These are phyloP conservation scores for Raphicerus campestris DNA, from an alignment of 2,113 vertebrate genomes.

Conservation along the genomic window DNA sequence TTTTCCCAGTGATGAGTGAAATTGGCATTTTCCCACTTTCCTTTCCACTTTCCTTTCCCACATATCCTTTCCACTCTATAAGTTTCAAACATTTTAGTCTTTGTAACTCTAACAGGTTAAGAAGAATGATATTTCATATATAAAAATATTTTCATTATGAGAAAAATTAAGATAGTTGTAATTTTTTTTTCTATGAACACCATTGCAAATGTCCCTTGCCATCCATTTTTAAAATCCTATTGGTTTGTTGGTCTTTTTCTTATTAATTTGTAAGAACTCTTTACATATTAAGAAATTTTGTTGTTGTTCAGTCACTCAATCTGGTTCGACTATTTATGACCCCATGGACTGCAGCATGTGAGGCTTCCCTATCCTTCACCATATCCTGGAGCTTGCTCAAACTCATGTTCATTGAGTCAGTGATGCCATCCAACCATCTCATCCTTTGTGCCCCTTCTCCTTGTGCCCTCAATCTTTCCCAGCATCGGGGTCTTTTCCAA, in stretches of 20 bases:
- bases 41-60: too few species aligned
- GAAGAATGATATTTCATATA: background rate
- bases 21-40: background rate
- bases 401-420: background rate
- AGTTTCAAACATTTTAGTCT: background rate
- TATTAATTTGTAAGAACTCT: conserved; percentile 10
- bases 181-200: background rate
- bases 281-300: background rate
- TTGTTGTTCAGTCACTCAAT: background rate
- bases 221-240: background rate
- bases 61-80: background rate
- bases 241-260: background rate
- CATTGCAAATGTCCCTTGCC: background rate
- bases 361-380: background rate
- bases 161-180: background rate
- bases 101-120: background rate
- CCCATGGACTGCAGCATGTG: rapidly evolving
- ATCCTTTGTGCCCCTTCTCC: background rate
- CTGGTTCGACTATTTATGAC: background rate
- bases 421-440: background rate
- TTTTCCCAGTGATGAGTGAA: background rate
- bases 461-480: background rate
- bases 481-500: background rate
- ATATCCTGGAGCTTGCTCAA: background rate
- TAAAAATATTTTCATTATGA: background rate